These are phyloP conservation scores for Grallaria varia DNA, from an alignment of 2,113 vertebrate genomes.

Conservation along the genomic window DNA sequence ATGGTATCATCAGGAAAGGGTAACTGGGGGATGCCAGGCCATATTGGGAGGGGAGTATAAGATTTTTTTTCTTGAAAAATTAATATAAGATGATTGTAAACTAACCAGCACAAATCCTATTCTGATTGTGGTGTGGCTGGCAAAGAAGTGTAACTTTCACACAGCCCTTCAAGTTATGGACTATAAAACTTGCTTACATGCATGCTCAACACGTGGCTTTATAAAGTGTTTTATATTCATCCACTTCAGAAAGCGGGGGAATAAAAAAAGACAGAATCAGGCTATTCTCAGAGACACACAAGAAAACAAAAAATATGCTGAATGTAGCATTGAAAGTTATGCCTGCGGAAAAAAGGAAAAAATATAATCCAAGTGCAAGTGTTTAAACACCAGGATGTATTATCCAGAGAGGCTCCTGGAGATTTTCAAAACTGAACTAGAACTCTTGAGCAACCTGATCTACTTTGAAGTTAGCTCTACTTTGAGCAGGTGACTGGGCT, in stretches of 20 bases:
- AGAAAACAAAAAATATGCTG: background rate
- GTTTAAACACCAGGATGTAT: background rate
- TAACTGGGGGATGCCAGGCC: accelerated
- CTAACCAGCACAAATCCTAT: background rate
- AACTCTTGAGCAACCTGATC: background rate
- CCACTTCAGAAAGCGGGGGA: background rate
- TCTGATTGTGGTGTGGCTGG: background rate
- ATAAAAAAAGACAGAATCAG: background rate
- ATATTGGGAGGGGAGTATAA: background rate
- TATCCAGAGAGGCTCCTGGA: background rate
- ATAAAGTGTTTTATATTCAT: background rate
- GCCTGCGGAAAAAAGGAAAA: background rate
- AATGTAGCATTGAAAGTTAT: background rate
- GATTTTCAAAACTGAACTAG: background rate
- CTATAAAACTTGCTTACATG: background rate
- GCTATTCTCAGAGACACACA: background rate
- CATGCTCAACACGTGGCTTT: background rate
- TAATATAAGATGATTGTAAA: background rate
- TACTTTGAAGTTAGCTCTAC: background rate
- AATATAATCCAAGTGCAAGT: background rate
- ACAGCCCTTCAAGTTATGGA: background rate
- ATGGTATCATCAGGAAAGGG: background rate
- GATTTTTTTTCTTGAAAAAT: background rate
- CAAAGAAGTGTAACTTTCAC: background rate
- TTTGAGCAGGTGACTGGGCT: background rate